Evolutionary conservation across 2,113 vertebrate genomes (phyloP), one percentile per base, ranked within the genome.

Genomic region (Chaetorhynchus papuensis): DNA sequence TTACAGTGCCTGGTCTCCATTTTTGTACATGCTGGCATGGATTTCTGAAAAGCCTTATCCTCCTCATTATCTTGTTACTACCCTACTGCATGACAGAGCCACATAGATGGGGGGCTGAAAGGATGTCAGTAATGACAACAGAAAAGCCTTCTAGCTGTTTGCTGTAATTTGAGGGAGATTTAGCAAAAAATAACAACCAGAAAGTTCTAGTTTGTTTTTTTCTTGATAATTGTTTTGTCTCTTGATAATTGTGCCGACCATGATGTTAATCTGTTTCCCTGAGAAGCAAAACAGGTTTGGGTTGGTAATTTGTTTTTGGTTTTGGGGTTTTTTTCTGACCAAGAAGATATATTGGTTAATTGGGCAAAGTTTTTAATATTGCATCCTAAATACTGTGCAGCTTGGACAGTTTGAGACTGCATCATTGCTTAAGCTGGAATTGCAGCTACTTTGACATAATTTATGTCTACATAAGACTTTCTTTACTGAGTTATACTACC

Each of bases 241-340:
- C 41, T 63, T 70, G 10, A 49, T 89, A 63, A 45, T 57, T 81
- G 21, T 54, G 47, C 20, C 31, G 61, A 33, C 11, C 10, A 33
- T 35, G 9, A 2, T 1, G 1, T 59, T 83, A 64, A 61, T 86
- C 19, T n/a, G 2, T 56, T 24, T 74, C 21, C 33, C 68, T 33
- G 26, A 87, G n/a, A 89, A 54, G 18, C 19, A 57, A 83, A 91
- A 19, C 3, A n/a, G 2, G 5, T 41, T 33, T 78, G 8, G 7
- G 4, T 30, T 63, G 20, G 18, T 42, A 1, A 22, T 23, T 53
- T 33, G 2, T 2, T 68, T 75, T 17, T 24, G 14, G 5, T 1
- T 19, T 35, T 6, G 20, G 9, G 9, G 28, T 39, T 30, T 49
- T 56, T 77, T 42, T 17, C 20, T 81, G 15, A 37, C 24, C 39